These are phyloP conservation scores for Lissonota sp. DNA, from an alignment of 2,888 invertebrate species.

Conservation along the genomic window DNA sequence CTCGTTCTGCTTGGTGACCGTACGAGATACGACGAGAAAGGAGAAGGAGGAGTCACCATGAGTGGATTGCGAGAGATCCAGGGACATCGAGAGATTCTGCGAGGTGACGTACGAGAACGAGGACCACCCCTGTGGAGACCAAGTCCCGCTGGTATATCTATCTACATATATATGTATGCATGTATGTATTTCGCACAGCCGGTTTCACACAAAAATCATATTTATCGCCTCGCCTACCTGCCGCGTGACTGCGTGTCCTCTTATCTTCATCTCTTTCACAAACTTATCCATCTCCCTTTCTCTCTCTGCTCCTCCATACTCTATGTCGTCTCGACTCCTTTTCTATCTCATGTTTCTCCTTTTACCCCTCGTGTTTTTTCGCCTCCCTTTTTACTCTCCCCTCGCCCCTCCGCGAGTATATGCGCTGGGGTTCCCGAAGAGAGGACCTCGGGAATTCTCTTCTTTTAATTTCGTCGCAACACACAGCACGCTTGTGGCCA, in stretches of 20 bases:
- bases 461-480: conserved; percentile 64
- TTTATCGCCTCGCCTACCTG: conserved; percentile 79
- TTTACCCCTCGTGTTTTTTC: conserved; percentile 53
- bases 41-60: conserved; percentile 63
- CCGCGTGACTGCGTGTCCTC: conserved; percentile 68
- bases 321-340: conserved; percentile 50
- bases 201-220: conserved; percentile 81
- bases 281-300: conserved; percentile 54
- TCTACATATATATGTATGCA: conserved; percentile 40
- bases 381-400: conserved; percentile 65
- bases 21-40: conserved; percentile 28
- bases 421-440: conserved; percentile 47
- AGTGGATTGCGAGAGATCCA: conserved; percentile 45
- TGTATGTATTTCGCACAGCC: conserved; percentile 71
- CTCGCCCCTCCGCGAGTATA: conserved; percentile 67
- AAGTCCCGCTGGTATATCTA: conserved; percentile 66
- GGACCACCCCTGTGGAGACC: conserved; percentile 81
- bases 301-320: conserved; percentile 17
- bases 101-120: conserved; percentile 79
- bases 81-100: conserved; percentile 63
- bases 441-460: conserved; percentile 57
- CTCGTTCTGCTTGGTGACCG: conserved; percentile 59
- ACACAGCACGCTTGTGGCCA: conserved; percentile 63
- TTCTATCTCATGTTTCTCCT: conserved; percentile 45
- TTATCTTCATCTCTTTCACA: conserved; percentile 67